Evolutionary conservation across 92 coral and sea anemone species (phyloP), one percentile per base, ranked within the genome.

Genomic region (Virgularia gustaviana): DNA sequence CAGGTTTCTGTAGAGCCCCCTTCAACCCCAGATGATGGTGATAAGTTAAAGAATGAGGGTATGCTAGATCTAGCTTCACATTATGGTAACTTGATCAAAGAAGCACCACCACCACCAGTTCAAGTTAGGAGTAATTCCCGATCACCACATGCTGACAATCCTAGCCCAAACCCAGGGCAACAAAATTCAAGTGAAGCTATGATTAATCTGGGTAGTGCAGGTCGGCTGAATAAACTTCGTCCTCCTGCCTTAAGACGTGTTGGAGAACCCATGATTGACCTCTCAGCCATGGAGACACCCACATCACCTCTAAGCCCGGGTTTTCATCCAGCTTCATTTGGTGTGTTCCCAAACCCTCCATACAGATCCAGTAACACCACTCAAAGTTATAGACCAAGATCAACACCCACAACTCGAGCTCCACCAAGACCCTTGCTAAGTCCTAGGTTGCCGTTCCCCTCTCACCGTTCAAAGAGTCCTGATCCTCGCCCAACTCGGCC

Each of bases 1-100:
- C 35, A 55, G 44, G 43, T 71, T 45, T 37, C 76, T 3, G 36
- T 62, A 45, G 37, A 56, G 32, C 80, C 25, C 18, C 31, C 32
- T 4, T 39, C 61, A 32, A 52, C 36, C 0, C 12, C 53, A 6
- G 37, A 11, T 39, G 55, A 20, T 22, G 11, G 57, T 9, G 72
- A 37, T 10, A 63, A 37, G 30, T 63, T 78, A 15, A 63, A 36
- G 31, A 59, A 58, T 10, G 74, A 65, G 13, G 87, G 87, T 9
- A 63, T 83, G 10, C 39, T 83, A 16, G 87, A 83, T 32, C 57
- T 83, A n/a, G 72, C 79, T 0, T 71, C 78, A 23, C 70, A 75
- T 49, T 32, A 71, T 29, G 49, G 45, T 10, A 59, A 28, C 32
- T 47, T 57, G 9, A 33, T 71, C 10, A 63, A 53, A 37, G 72